A percentile compares a stretch with the other conserved stretches of the same genome.
phyloP scores from a whole-genome alignment of 2,888 invertebrate species.

The Pterostichus madidus region DNA sequence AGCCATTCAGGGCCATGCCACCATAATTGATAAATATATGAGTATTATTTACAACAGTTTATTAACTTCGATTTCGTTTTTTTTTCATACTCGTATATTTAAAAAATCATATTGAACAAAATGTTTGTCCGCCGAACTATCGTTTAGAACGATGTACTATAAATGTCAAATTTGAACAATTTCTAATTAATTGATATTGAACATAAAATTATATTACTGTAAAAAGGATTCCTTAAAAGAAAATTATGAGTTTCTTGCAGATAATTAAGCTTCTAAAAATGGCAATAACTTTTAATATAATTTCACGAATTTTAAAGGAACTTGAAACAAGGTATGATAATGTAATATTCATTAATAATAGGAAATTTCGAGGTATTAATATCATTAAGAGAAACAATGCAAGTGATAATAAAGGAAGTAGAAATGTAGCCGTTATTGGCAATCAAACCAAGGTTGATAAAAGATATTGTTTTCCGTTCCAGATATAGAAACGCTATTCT shows the following conservation, averaged over 20 bases:
- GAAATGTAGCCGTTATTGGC: slow-evolving; percentile 53
- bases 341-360: background rate
- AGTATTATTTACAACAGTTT: too few species aligned
- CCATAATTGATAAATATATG: too few species aligned
- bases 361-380: slow-evolving; percentile 11
- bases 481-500: slow-evolving; percentile 55
- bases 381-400: slow-evolving; percentile 41
- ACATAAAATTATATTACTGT: background rate
- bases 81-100: too few species aligned
- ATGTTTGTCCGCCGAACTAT: too few species aligned
- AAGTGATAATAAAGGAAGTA: slow-evolving; percentile 55
- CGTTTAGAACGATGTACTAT: too few species aligned
- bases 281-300: background rate
- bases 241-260: background rate
- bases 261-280: background rate
- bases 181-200: background rate
- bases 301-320: slow-evolving; percentile 3
- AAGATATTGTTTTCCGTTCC: slow-evolving; percentile 54
- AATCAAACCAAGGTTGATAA: slow-evolving; percentile 51
- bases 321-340: background rate
- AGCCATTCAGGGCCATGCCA: too few species aligned
- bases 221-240: background rate
- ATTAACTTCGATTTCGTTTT: too few species aligned
- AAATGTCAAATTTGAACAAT: too few species aligned
- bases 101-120: too few species aligned